phyloP scores from a whole-genome alignment of 2,888 invertebrate species.

The Drosophila infuscata region DNA sequence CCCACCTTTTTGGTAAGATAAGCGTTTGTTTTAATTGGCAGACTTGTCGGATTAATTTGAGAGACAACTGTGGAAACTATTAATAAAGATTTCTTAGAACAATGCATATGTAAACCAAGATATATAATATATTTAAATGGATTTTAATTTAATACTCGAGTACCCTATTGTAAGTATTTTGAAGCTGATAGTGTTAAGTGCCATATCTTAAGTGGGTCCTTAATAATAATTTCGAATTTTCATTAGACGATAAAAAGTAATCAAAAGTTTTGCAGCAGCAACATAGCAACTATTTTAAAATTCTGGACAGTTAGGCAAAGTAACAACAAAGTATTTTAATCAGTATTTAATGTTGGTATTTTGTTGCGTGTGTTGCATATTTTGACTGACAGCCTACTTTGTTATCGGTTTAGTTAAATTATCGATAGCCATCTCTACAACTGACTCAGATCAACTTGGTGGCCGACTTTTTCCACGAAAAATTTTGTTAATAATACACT shows the following conservation, averaged over 20 bases:
- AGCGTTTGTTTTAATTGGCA: slow-evolving; percentile 52
- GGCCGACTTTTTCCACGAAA: slow-evolving; percentile 69
- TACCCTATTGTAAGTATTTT: background rate
- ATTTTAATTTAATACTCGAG: background rate
- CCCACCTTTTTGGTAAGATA: slow-evolving; percentile 51
- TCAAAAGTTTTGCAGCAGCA: background rate
- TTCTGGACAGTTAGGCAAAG: background rate
- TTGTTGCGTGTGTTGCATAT: background rate
- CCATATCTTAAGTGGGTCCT: slow-evolving; percentile 17
- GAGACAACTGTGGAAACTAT: background rate
- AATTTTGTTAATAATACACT: slow-evolving; percentile 45
- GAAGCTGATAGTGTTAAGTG: background rate
- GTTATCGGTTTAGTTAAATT: slow-evolving; percentile 31
- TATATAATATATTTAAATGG: background rate
- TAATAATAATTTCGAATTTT: background rate
- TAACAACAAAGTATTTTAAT: background rate
- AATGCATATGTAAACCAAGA: background rate
- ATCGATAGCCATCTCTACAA: slow-evolving; percentile 52
- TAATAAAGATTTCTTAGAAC: background rate
- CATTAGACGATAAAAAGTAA: background rate
- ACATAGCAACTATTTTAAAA: slow-evolving; percentile 1
- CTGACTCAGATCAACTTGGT: slow-evolving; percentile 74
- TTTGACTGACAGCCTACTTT: background rate
- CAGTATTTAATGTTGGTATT: slow-evolving; percentile 37
- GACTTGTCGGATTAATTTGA: slow-evolving; percentile 41